Base-by-base conservation (phyloP, 2,888 invertebrate genomes). In the Dolichomitus sp. region DNA sequence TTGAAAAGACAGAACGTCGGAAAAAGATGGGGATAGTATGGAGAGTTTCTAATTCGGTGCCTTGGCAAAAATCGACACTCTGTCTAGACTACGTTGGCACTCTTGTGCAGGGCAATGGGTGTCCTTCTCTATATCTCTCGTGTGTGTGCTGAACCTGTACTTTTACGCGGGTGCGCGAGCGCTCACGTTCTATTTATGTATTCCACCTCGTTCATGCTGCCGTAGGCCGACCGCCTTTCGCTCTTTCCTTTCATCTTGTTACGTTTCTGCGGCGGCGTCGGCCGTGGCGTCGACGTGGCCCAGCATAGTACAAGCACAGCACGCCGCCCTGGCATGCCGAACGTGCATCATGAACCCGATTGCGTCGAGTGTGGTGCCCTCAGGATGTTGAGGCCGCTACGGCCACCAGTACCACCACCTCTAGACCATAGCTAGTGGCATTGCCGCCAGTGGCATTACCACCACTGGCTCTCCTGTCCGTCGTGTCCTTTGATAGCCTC, bases 211-310 rank as follows among this genome's bases (percentile, higher is more conserved):
- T 92, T 92, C 90, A 89, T 90, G 89, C 85, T 85, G 77, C 77
- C 77, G 61, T 76, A 50, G 61, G 66, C 73, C 77, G 57, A 65
- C 42, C 86, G 87, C 85, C 85, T 90, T 87, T 88, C 88, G 85
- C 86, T 87, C 88, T 89, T 91, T 89, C 88, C 91, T 92, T 93
- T 92, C 91, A 91, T 93, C 91, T 92, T 87, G 91, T 90, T 91
- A 91, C 89, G 89, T 90, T 89, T 90, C 90, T 89, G 88, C 89
- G 89, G 88, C 85, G 23, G 69, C 69, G 54, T 37, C 59, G 45
- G 59, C 30, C 27, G 73, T n/a, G 23, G 61, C 59, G 63, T 68
- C 40, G 48, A 37, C 59, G 59, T 69, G 23, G 61, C n/a, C 33
- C 50, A 50, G 45, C 59, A 27, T 33, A 33, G 52, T 23, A 5